Conservation (phyloP, 2,888 invertebrate genomes). For the Megalurothrips usitatus region DNA sequence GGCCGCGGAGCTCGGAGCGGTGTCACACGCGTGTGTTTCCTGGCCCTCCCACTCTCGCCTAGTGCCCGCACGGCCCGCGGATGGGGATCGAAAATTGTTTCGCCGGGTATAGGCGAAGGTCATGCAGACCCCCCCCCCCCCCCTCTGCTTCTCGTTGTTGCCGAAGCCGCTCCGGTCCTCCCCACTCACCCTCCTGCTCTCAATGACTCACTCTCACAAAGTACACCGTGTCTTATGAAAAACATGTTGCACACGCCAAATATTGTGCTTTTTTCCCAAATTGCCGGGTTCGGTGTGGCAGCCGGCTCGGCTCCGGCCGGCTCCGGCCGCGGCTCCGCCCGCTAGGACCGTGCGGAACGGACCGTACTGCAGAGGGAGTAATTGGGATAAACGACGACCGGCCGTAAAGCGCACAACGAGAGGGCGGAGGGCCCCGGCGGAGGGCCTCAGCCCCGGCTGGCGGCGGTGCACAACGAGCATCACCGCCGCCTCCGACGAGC, state of each 20-base stretch:
- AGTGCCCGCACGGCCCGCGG: too few relatives aligned
- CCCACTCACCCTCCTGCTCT: background rate
- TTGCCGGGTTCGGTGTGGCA: background rate
- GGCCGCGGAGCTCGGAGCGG: too few relatives aligned
- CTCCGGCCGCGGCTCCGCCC: background rate
- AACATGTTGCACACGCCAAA: background rate
- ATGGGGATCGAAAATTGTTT: too few relatives aligned
- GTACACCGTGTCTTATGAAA: background rate
- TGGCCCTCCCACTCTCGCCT: too few relatives aligned
- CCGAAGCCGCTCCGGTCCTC: background rate
- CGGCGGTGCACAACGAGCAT: too few relatives aligned
- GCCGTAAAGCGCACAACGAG: background rate
- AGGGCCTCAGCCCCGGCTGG: too few relatives aligned
- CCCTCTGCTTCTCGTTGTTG: background rate
- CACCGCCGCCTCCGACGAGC: too few relatives aligned
- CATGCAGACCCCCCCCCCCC: too few relatives aligned
- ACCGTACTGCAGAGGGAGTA: background rate
- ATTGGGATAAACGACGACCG: constrained; percentile 15
- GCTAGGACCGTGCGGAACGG: too few relatives aligned
- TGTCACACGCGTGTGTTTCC: too few relatives aligned
- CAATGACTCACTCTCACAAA: background rate
- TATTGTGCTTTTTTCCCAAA: background rate
- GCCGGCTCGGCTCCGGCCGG: background rate
- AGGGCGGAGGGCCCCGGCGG: background rate
- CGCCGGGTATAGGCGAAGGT: too few relatives aligned